Base-by-base conservation (phyloP, 23 tunicate species). In the Pegea sp. region DNA sequence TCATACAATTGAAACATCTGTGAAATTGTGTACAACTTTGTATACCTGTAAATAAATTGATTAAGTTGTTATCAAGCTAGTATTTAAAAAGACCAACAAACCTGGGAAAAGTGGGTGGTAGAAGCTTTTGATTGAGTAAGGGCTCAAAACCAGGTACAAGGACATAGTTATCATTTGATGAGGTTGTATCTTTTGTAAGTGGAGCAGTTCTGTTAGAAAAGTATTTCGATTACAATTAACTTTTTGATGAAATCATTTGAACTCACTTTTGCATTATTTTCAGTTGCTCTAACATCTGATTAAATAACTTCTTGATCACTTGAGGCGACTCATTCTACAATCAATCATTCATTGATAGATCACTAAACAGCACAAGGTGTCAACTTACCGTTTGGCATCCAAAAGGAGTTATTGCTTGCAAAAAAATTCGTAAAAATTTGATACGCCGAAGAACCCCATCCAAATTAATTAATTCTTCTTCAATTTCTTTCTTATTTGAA, bases 101-200 rank as follows among this genome's bases (percentile, higher is more conserved):
- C 92, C 93, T 61, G 18, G 95, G 95, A 57, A 84, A 84, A 2
- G 95, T 84, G 8, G 95, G 84, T 13, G 95, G 95, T 11, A 84
- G 58, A 5, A 84, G 38, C 6, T 73, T 62, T 52, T 84, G 95
- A 50, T 84, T 84, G 31, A 84, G 66, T 22, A 84, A 43, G 0
- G 95, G 95, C 51, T 84, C 95, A 53, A 84, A 84, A 3, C 84
- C 81, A 52, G 50, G 30, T 26, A 55, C 48, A 0, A 71, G 33
- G 30, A 58, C 66, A 57, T 80, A 79, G 31, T 79, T 79, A 51
- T 80, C 80, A n/a, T 60, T 69, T 30, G 55, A 44, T 42, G 28
- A 16, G 21, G 48, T 30, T 18, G 66, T 5, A 11, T 61, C 66
- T 11, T 44, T 61, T 0, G 55, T 55, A 1, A 61, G 54, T 18